Conservation (phyloP, 2,888 invertebrate species). For the Camptogramma bilineatum region DNA sequence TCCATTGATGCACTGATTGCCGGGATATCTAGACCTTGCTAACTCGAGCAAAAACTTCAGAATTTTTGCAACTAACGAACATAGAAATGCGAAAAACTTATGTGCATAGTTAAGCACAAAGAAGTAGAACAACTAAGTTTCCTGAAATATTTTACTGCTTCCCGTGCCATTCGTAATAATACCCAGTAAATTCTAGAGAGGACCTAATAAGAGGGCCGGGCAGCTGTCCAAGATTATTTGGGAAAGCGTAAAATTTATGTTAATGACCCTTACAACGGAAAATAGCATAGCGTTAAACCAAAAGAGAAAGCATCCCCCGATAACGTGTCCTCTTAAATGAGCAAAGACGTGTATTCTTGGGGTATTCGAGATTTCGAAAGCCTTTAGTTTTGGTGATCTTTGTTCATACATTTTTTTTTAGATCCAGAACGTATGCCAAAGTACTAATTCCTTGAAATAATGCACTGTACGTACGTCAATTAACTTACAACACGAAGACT, state of each 20-base stretch:
- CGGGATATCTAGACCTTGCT: too few species aligned
- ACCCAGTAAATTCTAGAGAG: conserved; percentile 66
- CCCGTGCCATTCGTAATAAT: conserved; percentile 62
- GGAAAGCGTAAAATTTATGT: conserved; percentile 78
- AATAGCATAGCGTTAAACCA: conserved; percentile 72
- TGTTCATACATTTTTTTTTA: neutral
- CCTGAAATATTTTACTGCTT: conserved; percentile 38
- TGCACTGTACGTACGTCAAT: too few species aligned
- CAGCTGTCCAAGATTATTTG: conserved; percentile 73
- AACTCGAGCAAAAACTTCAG: neutral
- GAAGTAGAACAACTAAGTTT: conserved; percentile 1
- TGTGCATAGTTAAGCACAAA: neutral
- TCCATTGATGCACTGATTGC: too few species aligned
- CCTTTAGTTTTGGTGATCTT: neutral
- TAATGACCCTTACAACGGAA: conserved; percentile 71
- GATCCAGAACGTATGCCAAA: too few species aligned
- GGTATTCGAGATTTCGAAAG: conserved; percentile 44
- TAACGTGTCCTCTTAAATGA: conserved; percentile 72
- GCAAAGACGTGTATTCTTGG: conserved; percentile 53
- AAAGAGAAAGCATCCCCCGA: conserved; percentile 67
- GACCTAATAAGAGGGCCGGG: conserved; percentile 68
- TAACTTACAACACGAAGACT: too few species aligned
- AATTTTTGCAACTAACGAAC: neutral
- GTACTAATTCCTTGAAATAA: too few species aligned
- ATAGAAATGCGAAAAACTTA: neutral